Base-by-base conservation (phyloP, 2,113 vertebrate species). In the Charadrius vociferus region DNA sequence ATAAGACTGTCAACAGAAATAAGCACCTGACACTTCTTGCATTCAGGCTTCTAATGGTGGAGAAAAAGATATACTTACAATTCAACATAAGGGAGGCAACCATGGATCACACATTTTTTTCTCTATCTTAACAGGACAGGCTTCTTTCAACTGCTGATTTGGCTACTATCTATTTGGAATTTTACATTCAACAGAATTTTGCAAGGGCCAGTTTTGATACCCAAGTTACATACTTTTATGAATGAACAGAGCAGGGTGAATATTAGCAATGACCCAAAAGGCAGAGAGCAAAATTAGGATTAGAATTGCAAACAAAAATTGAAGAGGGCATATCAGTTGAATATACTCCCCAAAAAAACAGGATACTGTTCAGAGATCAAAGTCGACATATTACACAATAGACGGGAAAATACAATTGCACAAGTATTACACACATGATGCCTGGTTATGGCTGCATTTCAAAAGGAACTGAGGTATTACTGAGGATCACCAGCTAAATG, bases 361-460 rank as follows among this genome's bases (percentile, higher is more conserved):
- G 24, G 34, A 21, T 43, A 15, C 36, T 56, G 15, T 82, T 78
- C 50, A 70, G 58, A 39, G 36, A 29, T 59, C 65, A 93, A 68
- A 65, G 3, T 15, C 1, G 1, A 63, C 15, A 21, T 29, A 21
- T 43, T 20, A 12, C 2, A 13, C 4, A 5, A 20, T 18, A 59
- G 24, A 56, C 4, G 24, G 39, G 24, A 72, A 72, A 22, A 52
- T 13, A 13, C 6, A 45, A 19, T 6, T 59, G 29, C 1, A 1
- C 36, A 58, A 43, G 43, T 5, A 52, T 7, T 45, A 9, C 15
- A 16, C 0, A 5, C 50, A 19, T 2, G 2, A 36, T 53, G 52
- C 18, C 18, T 22, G 20, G 27, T 26, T 50, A 34, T 3, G 16
- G 59, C 23, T 45, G 34, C 71, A 3, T 26, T 49, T 73, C 56